Evolutionary conservation across 2,113 vertebrate genomes (phyloP), one percentile per base, ranked within the genome.

Genomic region (Pelecanoides urinatrix): DNA sequence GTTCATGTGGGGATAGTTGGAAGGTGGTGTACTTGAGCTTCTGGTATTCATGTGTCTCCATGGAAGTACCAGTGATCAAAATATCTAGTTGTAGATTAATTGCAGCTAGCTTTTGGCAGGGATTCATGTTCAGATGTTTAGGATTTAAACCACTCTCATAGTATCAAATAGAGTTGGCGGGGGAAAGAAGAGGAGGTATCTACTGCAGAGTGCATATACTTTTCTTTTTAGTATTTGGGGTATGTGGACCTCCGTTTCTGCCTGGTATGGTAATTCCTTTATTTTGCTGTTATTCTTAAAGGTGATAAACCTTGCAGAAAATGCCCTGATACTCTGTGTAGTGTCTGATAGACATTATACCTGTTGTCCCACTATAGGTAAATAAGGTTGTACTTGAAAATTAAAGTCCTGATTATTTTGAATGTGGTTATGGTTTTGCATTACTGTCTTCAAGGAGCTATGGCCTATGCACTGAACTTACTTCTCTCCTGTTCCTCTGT

Each of bases 61-160:
- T 94, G 86, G 75, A 88, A 92, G 66, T 88, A 61, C 77, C n/a
- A 94, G 52, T 82, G 81, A 71, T 74, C 91, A 95, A 92, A 92
- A 93, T 84, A 93, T 16, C 66, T 73, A 74, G 72, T 63, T 75
- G 72, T 63, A 89, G 80, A 61, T 92, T 67, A 93, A 77, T 90
- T 92, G n/a, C 67, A 92, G 59, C 32, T 68, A 61, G 68, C n/a
- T 94, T 81, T 92, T 94, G 88, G 86, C 86, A 96, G 52, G 32
- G 55, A 56, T 94, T 86, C 72, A 44, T 72, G 30, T 83, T 90
- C 50, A 76, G 29, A 63, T 92, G 72, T n/a, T 86, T 29, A 66
- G 55, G 36, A 84, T 74, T 93, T 88, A 52, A 93, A 44, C 79
- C 40, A 74, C 18, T 83, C 59, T 88, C 20, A 12, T 77, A 88